Base-by-base conservation (phyloP, 2,888 invertebrate genomes). In the Hymenopus coronatus region DNA sequence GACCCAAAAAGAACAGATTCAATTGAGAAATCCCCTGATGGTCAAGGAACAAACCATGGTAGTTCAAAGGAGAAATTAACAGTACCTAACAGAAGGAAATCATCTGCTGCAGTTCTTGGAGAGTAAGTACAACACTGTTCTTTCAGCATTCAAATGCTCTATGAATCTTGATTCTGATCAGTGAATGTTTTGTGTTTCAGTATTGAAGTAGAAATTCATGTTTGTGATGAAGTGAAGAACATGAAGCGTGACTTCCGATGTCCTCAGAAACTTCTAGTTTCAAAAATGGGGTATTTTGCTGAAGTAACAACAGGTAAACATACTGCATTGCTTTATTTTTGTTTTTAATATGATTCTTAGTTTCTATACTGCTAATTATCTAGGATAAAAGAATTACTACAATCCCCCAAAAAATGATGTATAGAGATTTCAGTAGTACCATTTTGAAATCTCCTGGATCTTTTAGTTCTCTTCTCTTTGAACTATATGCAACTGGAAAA, bases 281-380 rank as follows among this genome's bases (percentile, higher is more conserved):
- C 96, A 88, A 98, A 98, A 94, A 99, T 99, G 98, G 98, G 98
- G 20, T 99, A 99, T 92, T 99, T 99, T 93, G 97, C 97, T 15
- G 97, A 97, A 92, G 97, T 98, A 6, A 97, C 97, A 0, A 96
- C 96, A 27, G 97, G 96, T 92, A 92, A 89, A 89, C 40, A 70
- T 40, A 12, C 12, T 40, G 12, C 12, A 12, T 12, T 12, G 12
- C n/a, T 88, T 82, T 87, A n/a, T 54, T 1, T 20, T 46, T 20
- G 20, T 4, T 27, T 81, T n/a, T 33, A 83, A 25, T 83, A 27
- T 1, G n/a, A n/a, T 82, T 27, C 85, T 70, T 20, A 40, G 12
- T 40, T 3, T 40, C 40, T 12, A 12, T 40, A 40, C 33, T 12
- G 12, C 40, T 12, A 12, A 33, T 3, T 12, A 40, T 12, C 40